Base-by-base conservation (phyloP, 2,888 invertebrate species). In the Drosophila fungiperda region DNA sequence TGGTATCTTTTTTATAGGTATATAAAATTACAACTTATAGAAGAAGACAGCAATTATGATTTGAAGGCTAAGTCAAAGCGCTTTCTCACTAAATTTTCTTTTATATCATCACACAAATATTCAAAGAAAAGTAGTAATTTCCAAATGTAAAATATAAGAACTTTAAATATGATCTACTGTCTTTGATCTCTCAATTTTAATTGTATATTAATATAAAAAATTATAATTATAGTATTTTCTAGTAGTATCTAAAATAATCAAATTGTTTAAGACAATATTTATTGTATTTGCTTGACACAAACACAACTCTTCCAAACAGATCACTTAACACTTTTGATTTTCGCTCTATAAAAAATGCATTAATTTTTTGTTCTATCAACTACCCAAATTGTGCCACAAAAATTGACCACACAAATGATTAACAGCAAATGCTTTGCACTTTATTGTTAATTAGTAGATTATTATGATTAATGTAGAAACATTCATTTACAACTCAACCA, bases 401-500 rank as follows among this genome's bases (percentile, higher is more conserved):
- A 36, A 54, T 36, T 23, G 23, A 17, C 5, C 54, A 54, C 36
- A 54, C 36, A 36, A 54, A 36, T 40, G 32, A 32, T 23, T 35
- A 42, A 7, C 15, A 23, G 15, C 17, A 48, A 69, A n/a, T 42
- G 54, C 35, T 20, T 15, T 36, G 20, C 54, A 54, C 20, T 63
- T 53, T 76, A 49, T 49, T 49, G 58, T 71, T 83, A 78, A 86
- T 78, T 70, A 78, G 71, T 67, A 58, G 54, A 68, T 78, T 72
- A 84, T 76, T 72, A 76, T 73, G 70, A 76, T 66, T 72, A 86
- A 90, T 90, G 90, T 81, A 82, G 76, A 78, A 80, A 89, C 84
- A 87, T 76, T 82, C 72, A 82, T 89, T 89, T 83, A 82, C 90
- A 90, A 90, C 84, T 65, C 74, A 79, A 76, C 80, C 71, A 35